These are phyloP conservation scores for Pongo pygmaeus DNA, from an alignment of 2,113 vertebrate species.

Conservation along the genomic window DNA sequence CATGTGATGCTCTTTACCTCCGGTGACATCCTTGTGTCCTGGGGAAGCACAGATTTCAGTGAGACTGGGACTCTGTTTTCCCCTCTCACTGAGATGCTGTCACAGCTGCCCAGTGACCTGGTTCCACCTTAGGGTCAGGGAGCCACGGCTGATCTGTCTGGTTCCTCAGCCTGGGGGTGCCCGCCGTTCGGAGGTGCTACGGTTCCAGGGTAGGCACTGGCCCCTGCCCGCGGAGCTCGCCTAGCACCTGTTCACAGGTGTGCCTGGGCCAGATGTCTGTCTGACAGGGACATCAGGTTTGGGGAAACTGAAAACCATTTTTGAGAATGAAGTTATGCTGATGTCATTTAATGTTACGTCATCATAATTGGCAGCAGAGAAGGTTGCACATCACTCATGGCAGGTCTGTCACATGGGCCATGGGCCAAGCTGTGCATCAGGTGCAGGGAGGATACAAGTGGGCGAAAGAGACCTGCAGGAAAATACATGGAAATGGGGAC, in stretches of 20 bases:
- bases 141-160: accelerated
- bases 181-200: accelerated
- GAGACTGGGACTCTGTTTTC: no score
- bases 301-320: neutral
- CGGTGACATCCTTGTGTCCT: accelerated
- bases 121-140: accelerated
- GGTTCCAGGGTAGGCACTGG: accelerated
- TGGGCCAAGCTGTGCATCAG: accelerated
- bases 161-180: neutral
- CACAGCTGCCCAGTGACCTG: neutral
- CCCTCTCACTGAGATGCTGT: neutral
- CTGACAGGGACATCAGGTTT: accelerated
- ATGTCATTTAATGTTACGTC: accelerated
- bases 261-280: accelerated
- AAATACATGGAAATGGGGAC: neutral
- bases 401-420: accelerated
- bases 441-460: accelerated
- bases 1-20: accelerated
- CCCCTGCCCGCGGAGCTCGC: accelerated
- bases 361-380: neutral
- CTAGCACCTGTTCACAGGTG: neutral
- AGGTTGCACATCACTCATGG: accelerated
- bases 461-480: neutral
- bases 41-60: accelerated
- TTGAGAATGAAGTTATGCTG: neutral